A percentile compares a stretch with the other conserved stretches of the same genome.
Conservation (phyloP, 2,113 vertebrate species). For the Melanostigma gelatinosum region DNA sequence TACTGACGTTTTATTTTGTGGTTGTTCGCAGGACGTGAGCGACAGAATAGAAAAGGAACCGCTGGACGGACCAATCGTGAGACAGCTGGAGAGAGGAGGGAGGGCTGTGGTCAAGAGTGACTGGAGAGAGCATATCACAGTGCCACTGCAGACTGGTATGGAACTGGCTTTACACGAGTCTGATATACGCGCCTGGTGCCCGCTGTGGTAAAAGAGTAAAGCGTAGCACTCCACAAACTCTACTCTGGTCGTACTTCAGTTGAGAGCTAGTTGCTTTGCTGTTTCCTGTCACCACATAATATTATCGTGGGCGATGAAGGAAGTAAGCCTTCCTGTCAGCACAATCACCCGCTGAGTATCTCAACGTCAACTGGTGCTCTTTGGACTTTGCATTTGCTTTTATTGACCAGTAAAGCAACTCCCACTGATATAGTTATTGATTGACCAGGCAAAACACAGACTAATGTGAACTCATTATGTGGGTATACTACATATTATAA, state of each 20-base stretch:
- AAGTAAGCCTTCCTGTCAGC: constrained; percentile 25
- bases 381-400: neutral
- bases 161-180: neutral
- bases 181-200: neutral
- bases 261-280: neutral
- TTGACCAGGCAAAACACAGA: neutral
- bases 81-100: constrained; percentile 92
- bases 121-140: constrained; percentile 96
- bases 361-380: neutral
- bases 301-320: neutral
- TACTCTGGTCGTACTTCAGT: neutral
- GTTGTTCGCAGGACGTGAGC: constrained; percentile 90
- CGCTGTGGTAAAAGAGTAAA: neutral
- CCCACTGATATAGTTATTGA: neutral
- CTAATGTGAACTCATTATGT: neutral
- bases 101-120: constrained; percentile 93
- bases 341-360: neutral
- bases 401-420: neutral
- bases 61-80: constrained; percentile 92
- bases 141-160: constrained; percentile 96
- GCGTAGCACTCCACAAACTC: neutral
- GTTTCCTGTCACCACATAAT: neutral
- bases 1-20: constrained; percentile 18
- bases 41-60: constrained; percentile 98
- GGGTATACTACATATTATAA: neutral